Evolutionary conservation across 1,140 invertebrate genomes (phyloP).

Genomic region (Mactra quadrangularis): DNA sequence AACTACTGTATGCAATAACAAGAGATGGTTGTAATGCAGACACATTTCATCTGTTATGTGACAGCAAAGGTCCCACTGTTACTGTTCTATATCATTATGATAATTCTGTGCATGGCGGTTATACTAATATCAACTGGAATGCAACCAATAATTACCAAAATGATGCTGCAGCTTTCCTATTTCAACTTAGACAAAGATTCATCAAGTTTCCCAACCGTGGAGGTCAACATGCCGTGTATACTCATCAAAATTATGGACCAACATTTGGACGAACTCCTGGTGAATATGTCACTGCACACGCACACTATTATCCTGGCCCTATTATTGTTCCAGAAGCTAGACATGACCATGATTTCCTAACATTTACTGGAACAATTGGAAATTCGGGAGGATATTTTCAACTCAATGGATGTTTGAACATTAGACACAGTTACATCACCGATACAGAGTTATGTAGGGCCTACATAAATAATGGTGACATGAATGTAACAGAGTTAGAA

Average conservation of each 20-base stretch:
- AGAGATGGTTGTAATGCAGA: constrained; percentile 55
- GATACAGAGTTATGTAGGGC: not conserved
- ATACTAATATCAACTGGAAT: constrained; percentile 55
- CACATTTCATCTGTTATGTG: constrained; percentile 63
- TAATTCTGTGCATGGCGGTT: constrained; percentile 66
- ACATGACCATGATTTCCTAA: constrained; percentile 28
- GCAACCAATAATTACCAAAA: constrained; percentile 3
- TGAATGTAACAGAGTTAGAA: constrained; percentile 44
- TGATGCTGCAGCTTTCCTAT: constrained; percentile 64
- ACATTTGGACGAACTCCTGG: constrained; percentile 43
- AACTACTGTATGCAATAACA: constrained; percentile 57
- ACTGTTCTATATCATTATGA: constrained; percentile 61
- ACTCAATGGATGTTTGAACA: not conserved
- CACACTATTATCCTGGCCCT: too few species aligned
- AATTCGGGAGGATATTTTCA: constrained; percentile 6
- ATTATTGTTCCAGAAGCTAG: too few species aligned
- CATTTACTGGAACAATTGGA: constrained; percentile 7
- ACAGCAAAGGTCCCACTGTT: constrained; percentile 64
- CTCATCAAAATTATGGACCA: constrained; percentile 31
- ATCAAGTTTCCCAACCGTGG: constrained; percentile 1
- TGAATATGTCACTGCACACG: too few species aligned
- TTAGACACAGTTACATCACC: not conserved
- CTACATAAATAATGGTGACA: constrained; percentile 27
- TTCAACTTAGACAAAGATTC: not conserved
- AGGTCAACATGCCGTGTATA: too few species aligned